Evolutionary conservation across 2,888 invertebrate genomes (phyloP), one percentile per base, ranked within the genome.

Genomic region (Creontiades dilutus): DNA sequence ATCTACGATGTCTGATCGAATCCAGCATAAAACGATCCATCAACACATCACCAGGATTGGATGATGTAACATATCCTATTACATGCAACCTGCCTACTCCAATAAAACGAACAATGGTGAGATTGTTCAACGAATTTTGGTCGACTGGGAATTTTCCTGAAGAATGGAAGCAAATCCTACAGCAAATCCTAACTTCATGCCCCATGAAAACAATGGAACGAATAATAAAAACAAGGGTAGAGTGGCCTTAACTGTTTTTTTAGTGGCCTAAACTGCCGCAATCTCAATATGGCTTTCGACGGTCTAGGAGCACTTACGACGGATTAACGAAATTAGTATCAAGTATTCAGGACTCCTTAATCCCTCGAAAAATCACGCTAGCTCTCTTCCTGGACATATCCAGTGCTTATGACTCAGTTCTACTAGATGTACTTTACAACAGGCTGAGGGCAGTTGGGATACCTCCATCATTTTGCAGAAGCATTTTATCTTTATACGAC

Each of bases 81-180:
- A 61, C 19, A 3, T 19, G 61, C 19, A n/a, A 61, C n/a, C 2
- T 61, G 3, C 61, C 61, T 4, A 19, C 61, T 19, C 7, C 7
- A 19, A 19, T 61, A 1, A 78, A 47, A 16, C n/a, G 13, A 27
- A 78, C 3, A 16, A 16, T 78, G 80, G 28, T 68, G 80, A 48
- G 55, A 0, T 75, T 80, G 84, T 78, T 68, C 47, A 28, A 82
- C 19, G 14, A 88, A 88, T 55, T 2, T 61, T 61, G 61, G 61
- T 11, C 19, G 3, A 19, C 7, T 11, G 19, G 61, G 4, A 61
- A 61, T 2, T 61, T 19, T 19, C 61, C 61, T 14, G 61, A 61
- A n/a, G 61, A 61, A n/a, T 61, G 61, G 61, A 61, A 19, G 9
- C 19, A 28, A 88, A 12, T 37, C 4, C n/a, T 12, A 61, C 14